These are phyloP conservation scores for Phalloptychus januarius DNA, from an alignment of 2,797 vertebrate genomes.

Conservation along the genomic window DNA sequence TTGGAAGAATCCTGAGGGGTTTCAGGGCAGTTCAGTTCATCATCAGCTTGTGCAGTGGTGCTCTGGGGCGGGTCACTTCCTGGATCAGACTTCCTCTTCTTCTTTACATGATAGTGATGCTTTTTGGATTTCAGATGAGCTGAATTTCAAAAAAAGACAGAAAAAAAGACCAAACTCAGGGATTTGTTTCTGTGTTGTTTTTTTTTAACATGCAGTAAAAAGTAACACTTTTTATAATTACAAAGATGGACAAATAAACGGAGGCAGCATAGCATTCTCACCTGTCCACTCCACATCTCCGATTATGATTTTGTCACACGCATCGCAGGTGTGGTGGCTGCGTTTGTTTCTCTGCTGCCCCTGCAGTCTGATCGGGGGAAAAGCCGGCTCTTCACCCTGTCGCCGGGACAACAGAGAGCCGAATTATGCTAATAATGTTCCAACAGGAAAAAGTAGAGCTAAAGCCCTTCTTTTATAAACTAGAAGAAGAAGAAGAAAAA, in stretches of 20 bases:
- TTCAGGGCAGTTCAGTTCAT: constrained; percentile 29
- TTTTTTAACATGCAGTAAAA: too few species aligned
- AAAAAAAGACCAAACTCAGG: neutral
- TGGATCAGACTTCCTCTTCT: constrained; percentile 81
- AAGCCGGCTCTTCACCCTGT: constrained; percentile 80
- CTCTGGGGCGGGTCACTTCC: constrained; percentile 21
- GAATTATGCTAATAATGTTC: neutral
- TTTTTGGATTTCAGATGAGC: constrained; percentile 93
- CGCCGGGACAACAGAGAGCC: neutral
- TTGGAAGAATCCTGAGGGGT: constrained; percentile 33
- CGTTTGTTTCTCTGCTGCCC: constrained; percentile 81
- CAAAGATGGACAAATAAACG: neutral
- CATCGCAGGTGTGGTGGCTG: constrained; percentile 82
- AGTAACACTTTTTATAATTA: neutral
- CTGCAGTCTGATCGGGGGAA: constrained; percentile 80
- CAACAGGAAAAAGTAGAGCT: neutral
- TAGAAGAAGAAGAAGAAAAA: too few species aligned
- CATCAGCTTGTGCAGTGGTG: constrained; percentile 7
- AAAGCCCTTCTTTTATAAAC: neutral
- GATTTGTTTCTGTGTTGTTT: neutral
- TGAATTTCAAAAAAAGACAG: constrained; percentile 57
- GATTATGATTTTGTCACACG: constrained; percentile 89
- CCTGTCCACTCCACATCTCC: constrained; percentile 95
- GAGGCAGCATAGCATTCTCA: constrained; percentile 57
- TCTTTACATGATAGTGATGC: constrained; percentile 87